These are phyloP conservation scores for Drepanosiphum platanoidis DNA, from an alignment of 2,888 invertebrate genomes.

Conservation along the genomic window DNA sequence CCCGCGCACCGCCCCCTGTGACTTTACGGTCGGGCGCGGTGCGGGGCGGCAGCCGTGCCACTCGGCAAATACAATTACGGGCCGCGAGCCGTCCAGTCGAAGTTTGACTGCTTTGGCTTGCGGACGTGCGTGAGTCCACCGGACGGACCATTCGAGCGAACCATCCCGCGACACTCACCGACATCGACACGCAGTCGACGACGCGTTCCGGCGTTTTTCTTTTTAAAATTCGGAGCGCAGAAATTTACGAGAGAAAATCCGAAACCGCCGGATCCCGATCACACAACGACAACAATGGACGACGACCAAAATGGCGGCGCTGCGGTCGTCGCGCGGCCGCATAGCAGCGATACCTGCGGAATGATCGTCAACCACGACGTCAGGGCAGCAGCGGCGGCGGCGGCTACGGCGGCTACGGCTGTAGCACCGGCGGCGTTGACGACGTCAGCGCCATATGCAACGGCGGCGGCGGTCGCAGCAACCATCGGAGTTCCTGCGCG, in stretches of 20 bases:
- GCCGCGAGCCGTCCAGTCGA: constrained; percentile 50
- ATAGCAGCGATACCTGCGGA: constrained; percentile 46
- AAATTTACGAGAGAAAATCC: background rate
- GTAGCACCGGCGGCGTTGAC: background rate
- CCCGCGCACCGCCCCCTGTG: background rate
- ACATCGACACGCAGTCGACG: background rate
- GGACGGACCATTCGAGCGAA: background rate
- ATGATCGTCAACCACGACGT: constrained; percentile 40
- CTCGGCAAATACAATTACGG: constrained; percentile 1
- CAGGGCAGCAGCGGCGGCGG: background rate
- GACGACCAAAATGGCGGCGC: constrained; percentile 57
- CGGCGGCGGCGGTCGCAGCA: background rate
- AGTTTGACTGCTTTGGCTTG: constrained; percentile 61
- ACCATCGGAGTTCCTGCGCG: constrained; percentile 1
- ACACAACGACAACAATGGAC: constrained; percentile 45
- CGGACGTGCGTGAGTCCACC: background rate
- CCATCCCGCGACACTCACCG: background rate
- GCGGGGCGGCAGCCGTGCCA: constrained; percentile 3
- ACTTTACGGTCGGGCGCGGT: background rate
- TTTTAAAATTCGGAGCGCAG: background rate
- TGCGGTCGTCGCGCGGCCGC: constrained; percentile 35
- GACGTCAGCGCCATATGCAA: background rate
- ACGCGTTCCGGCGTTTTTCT: background rate
- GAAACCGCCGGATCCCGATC: background rate
- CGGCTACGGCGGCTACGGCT: background rate